Evolutionary conservation across 2,888 invertebrate genomes (phyloP).

Genomic region (Platerodrilus igneus): DNA sequence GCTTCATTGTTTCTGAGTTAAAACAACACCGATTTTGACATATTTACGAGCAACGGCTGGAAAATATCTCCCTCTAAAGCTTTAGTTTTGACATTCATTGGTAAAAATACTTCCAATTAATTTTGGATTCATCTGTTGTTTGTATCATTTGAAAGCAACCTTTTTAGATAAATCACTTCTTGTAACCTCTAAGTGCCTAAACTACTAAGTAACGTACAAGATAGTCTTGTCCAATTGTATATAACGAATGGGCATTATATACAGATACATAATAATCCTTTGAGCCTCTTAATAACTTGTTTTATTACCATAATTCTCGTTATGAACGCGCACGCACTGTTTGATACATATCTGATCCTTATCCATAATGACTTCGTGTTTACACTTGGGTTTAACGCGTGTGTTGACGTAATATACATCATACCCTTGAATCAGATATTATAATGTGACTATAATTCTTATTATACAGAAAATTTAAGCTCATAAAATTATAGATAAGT

Average conservation of each 20-base stretch:
- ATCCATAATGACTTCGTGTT: constrained; percentile 23
- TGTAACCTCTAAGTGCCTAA: no score
- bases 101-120: constrained; percentile 40
- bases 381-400: constrained; percentile 22
- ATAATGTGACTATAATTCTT: no score
- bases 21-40: constrained; percentile 49
- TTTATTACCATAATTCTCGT: constrained; percentile 27
- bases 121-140: constrained; percentile 32
- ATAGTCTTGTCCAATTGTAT: no score
- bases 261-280: no score
- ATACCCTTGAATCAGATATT: no score
- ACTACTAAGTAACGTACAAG: constrained; percentile 4
- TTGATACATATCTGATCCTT: constrained; percentile 24
- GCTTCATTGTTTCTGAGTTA: constrained; percentile 48
- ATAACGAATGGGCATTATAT: no score
- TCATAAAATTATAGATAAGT: no score
- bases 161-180: constrained; percentile 17
- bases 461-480: no score
- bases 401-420: no score
- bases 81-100: constrained; percentile 38
- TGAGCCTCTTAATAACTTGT: background rate
- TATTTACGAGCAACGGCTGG: constrained; percentile 45
- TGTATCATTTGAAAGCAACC: constrained; percentile 14
- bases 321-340: constrained; percentile 24
- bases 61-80: constrained; percentile 31